A percentile compares a stretch with the other conserved stretches of the same genome.
phyloP scores from a whole-genome alignment of 2,888 invertebrate species.

The Eristalinus aeneus region DNA sequence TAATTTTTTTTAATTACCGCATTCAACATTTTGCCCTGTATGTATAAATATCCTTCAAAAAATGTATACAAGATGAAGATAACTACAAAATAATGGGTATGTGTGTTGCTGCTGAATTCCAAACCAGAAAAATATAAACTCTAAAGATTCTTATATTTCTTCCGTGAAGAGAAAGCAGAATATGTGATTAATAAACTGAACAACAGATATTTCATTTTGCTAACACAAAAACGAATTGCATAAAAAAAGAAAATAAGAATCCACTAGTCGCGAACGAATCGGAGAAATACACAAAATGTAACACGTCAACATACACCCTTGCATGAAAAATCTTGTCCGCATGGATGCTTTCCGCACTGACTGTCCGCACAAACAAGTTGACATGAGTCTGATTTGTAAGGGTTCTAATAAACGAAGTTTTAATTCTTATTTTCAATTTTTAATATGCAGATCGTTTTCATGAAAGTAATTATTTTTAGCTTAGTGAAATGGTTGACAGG shows the following conservation, averaged over 20 bases:
- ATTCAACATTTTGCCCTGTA: constrained; percentile 36
- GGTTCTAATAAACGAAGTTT: no score
- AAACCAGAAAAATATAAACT: constrained; percentile 36
- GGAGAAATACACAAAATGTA: no score
- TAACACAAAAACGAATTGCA: constrained; percentile 33
- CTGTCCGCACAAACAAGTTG: no score
- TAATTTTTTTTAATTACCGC: constrained; percentile 29
- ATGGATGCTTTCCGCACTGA: no score
- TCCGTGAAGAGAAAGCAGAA: constrained; percentile 64
- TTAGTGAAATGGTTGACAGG: background rate
- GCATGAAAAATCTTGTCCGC: no score
- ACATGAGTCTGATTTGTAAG: no score
- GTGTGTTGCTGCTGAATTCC: constrained; percentile 1
- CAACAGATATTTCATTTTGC: constrained; percentile 52
- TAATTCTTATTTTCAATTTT: background rate
- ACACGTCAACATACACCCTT: no score
- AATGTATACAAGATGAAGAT: background rate
- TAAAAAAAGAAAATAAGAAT: background rate
- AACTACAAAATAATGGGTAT: background rate
- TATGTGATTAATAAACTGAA: constrained; percentile 53
- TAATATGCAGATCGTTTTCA: constrained; percentile 25
- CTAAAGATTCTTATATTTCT: constrained; percentile 26
- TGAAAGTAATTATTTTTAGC: background rate
- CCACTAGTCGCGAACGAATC: background rate
- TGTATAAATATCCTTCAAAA: constrained; percentile 2